A percentile compares a stretch with the other conserved stretches of the same genome.
phyloP scores from a whole-genome alignment of 2,888 invertebrate species.

The Hypomecis atomaria region DNA sequence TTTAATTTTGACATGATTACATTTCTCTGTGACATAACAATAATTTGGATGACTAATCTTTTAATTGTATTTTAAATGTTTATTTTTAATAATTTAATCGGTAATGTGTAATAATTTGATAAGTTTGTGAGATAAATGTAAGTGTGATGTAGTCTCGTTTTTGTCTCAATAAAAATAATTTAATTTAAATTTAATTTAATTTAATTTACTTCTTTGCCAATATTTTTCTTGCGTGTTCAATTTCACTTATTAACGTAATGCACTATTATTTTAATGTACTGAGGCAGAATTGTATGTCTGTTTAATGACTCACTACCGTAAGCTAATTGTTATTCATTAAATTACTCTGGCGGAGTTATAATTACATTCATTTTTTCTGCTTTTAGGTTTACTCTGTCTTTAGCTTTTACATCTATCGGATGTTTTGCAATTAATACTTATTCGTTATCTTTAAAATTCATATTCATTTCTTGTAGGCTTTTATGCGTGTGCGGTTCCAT shows the following conservation, averaged over 20 bases:
- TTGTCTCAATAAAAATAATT: too few species aligned
- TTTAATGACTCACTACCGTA: constrained; percentile 28
- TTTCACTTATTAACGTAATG: constrained; percentile 28
- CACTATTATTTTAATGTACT: constrained; percentile 23
- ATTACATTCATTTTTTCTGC: constrained; percentile 46
- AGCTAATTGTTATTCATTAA: constrained; percentile 40
- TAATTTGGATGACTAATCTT: too few species aligned
- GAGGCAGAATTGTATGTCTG: too few species aligned
- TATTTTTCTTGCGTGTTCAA: constrained; percentile 18
- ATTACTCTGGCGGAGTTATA: constrained; percentile 30
- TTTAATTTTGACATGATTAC: too few species aligned
- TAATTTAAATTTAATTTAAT: too few species aligned
- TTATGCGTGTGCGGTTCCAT: constrained; percentile 60
- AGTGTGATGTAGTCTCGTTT: too few species aligned
- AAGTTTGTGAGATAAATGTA: too few species aligned
- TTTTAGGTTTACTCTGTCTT: constrained; percentile 51
- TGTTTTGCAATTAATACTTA: constrained; percentile 56
- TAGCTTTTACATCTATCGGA: constrained; percentile 54
- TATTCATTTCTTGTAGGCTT: constrained; percentile 57
- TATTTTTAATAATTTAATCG: too few species aligned
- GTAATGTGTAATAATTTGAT: too few species aligned
- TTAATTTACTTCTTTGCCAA: constrained; percentile 22
- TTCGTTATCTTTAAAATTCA: constrained; percentile 61
- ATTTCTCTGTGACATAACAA: too few species aligned
- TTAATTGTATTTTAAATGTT: too few species aligned